Conservation (phyloP, 2,797 vertebrate species). For the Alfaro cultratus region DNA sequence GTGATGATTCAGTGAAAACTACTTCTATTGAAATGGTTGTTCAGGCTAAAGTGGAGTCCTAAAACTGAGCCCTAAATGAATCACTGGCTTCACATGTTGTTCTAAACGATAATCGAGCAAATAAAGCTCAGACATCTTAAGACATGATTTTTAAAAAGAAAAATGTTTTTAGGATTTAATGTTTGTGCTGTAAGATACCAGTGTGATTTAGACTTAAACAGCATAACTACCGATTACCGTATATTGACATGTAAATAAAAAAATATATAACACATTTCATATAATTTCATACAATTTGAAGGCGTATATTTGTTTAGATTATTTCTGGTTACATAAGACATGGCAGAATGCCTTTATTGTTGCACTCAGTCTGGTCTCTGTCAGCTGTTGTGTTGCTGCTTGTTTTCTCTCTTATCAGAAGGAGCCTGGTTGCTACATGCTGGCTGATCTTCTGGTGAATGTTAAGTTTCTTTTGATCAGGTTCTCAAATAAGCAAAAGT, state of each 20-base stretch:
- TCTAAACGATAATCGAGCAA: not conserved
- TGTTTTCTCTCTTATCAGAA: not conserved
- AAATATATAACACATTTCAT: too few relatives aligned
- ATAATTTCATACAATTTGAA: too few relatives aligned
- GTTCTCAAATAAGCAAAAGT: not conserved
- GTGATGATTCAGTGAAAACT: not conserved
- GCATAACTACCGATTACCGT: not conserved
- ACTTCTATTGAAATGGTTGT: not conserved
- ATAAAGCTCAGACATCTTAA: not conserved
- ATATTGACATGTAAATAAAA: not conserved
- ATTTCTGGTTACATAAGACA: constrained; percentile 1
- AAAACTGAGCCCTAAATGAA: not conserved
- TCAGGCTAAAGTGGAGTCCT: not conserved
- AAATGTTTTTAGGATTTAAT: not conserved
- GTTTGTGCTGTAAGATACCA: not conserved
- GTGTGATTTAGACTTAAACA: not conserved
- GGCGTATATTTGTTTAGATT: not conserved
- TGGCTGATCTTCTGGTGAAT: not conserved
- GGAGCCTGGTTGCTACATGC: not conserved
- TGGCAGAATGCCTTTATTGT: not conserved
- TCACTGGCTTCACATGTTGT: not conserved
- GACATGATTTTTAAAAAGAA: not conserved
- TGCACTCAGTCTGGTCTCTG: not conserved
- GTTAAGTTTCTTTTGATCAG: not conserved
- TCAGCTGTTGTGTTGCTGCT: constrained; percentile 2